phyloP scores from a whole-genome alignment of 1,140 invertebrate genomes.

The Tetramorium simillimum region DNA sequence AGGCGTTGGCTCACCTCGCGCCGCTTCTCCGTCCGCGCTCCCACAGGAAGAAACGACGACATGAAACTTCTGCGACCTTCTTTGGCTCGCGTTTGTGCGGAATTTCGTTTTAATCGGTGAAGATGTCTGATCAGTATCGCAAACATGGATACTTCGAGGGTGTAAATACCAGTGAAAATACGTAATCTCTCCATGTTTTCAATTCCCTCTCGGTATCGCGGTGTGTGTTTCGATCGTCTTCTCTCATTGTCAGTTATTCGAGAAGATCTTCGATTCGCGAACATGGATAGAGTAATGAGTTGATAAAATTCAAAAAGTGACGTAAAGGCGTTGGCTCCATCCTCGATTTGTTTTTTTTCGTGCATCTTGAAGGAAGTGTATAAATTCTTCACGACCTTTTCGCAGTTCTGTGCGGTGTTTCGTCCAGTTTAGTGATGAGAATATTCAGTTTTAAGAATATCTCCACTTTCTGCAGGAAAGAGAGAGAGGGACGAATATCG shows the following conservation, averaged over 20 bases:
- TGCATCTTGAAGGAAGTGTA: slow-evolving; percentile 15
- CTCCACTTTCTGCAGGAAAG: neutral
- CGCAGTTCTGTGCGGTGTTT: neutral
- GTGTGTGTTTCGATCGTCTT: neutral
- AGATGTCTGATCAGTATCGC: neutral
- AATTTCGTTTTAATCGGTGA: neutral
- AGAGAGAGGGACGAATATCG: neutral
- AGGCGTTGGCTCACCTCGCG: slow-evolving; percentile 56
- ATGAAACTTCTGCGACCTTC: neutral
- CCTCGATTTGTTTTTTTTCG: slow-evolving; percentile 26
- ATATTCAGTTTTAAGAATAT: neutral
- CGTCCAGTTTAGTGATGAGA: neutral
- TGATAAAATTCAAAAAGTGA: slow-evolving; percentile 13
- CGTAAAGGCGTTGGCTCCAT: slow-evolving; percentile 47
- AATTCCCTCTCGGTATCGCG: neutral
- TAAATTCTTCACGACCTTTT: slow-evolving; percentile 7
- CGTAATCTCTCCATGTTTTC: neutral
- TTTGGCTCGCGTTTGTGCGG: neutral
- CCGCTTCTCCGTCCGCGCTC: slow-evolving; percentile 5
- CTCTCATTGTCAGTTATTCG: neutral
- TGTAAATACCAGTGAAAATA: neutral
- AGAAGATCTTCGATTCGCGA: neutral
- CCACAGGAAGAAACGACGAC: neutral
- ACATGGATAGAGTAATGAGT: slow-evolving; percentile 4
- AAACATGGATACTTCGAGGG: neutral